A percentile compares a stretch with the other conserved stretches of the same genome.
These are phyloP conservation scores for Hippocampus kuda DNA, from an alignment of 2,797 vertebrate genomes.

Conservation along the genomic window DNA sequence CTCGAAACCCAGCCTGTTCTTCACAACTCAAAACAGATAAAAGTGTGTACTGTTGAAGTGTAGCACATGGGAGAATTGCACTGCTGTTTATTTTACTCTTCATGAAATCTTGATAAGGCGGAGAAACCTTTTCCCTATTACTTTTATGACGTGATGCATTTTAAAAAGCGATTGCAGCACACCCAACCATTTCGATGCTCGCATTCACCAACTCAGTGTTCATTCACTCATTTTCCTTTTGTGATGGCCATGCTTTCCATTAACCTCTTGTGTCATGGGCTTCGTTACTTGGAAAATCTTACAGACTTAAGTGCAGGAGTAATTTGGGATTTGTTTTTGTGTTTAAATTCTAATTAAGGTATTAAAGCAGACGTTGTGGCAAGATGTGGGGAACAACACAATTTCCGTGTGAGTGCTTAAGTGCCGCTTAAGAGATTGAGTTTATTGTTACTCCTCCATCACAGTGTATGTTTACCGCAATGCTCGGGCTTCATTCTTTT, in stretches of 20 bases:
- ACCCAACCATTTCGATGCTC: slow-evolving; percentile 15
- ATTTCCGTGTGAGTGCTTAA: background rate
- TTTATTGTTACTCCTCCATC: no score
- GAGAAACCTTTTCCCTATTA: background rate
- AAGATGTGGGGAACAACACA: background rate
- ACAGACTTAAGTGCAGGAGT: slow-evolving; percentile 31
- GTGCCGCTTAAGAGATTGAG: no score
- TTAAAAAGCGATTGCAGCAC: slow-evolving; percentile 2
- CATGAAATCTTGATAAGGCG: background rate
- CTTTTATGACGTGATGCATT: background rate
- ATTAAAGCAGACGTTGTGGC: background rate
- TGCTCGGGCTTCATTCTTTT: no score
- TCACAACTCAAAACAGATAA: background rate
- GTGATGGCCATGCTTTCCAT: slow-evolving; percentile 45
- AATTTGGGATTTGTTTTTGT: slow-evolving; percentile 26
- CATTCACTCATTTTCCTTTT: slow-evolving; percentile 23
- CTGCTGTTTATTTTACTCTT: background rate
- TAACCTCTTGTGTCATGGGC: slow-evolving; percentile 47
- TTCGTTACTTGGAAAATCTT: slow-evolving; percentile 39
- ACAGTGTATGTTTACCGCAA: no score
- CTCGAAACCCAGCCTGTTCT: slow-evolving; percentile 21
- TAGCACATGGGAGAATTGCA: background rate
- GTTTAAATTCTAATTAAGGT: background rate
- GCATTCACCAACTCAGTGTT: slow-evolving; percentile 24
- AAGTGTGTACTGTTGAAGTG: background rate